These are phyloP conservation scores for Thyatira batis DNA, from an alignment of 2,888 invertebrate species.

Conservation along the genomic window DNA sequence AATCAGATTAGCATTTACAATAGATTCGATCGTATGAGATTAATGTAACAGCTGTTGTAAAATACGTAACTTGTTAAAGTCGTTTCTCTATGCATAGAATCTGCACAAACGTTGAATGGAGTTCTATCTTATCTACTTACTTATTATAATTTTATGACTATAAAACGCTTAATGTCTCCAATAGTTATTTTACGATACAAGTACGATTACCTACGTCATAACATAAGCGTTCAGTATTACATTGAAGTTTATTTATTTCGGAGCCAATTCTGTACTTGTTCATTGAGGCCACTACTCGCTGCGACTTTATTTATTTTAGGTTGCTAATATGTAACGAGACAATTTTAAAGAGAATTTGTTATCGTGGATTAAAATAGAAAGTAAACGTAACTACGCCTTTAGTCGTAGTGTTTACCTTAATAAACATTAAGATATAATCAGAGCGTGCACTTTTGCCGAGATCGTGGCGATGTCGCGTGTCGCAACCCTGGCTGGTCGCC, in stretches of 20 bases:
- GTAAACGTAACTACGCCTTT: neutral
- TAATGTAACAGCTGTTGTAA: neutral
- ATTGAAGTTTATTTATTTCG: neutral
- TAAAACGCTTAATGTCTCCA: no score
- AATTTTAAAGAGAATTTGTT: no score
- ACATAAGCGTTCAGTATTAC: neutral
- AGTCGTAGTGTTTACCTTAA: neutral
- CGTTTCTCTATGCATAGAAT: no score
- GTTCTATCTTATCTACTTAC: no score
- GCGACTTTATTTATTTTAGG: neutral
- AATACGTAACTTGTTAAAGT: neutral
- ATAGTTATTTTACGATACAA: neutral
- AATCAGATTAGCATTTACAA: conserved; percentile 50
- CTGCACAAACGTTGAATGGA: no score
- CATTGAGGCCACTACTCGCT: neutral
- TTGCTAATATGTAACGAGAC: no score
- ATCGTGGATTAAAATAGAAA: neutral
- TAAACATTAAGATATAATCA: conserved; percentile 2
- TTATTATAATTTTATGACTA: no score
- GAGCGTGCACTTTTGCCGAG: conserved; percentile 27
- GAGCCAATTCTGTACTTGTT: neutral
- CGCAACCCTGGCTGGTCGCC: conserved; percentile 12
- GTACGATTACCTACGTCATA: neutral
- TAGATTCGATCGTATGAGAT: neutral
- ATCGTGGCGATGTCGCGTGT: conserved; percentile 33